Evolutionary conservation across 37 sponge, comb jelly and placozoan genomes (phyloP).

Genomic region (Aplysina aerophoba): DNA sequence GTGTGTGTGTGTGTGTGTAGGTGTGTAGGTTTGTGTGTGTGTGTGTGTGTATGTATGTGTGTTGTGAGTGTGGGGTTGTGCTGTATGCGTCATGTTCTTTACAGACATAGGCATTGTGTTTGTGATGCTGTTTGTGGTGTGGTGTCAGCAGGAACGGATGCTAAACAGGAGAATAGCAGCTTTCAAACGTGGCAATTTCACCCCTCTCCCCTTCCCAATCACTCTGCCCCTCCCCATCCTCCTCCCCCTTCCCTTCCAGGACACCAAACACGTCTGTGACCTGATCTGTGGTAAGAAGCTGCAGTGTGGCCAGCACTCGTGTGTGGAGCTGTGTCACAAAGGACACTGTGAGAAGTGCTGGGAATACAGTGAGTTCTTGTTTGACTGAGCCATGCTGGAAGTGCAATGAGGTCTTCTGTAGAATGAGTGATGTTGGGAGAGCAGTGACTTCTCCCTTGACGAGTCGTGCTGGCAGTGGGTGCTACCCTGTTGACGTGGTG

Average conservation of each 20-base stretch:
- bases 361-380: constrained; percentile 67
- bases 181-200: not conserved
- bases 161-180: not conserved
- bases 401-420: too few relatives aligned
- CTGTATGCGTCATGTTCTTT: too few relatives aligned
- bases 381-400: not conserved
- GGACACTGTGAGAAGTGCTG: constrained; percentile 85
- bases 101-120: too few relatives aligned
- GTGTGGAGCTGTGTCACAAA: constrained; percentile 73
- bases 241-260: constrained; percentile 30
- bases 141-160: too few relatives aligned
- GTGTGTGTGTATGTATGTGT: not conserved
- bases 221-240: not conserved
- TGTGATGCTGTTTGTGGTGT: too few relatives aligned
- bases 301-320: constrained; percentile 81
- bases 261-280: constrained; percentile 63
- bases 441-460: constrained; percentile 54
- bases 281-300: constrained; percentile 78
- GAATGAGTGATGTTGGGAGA: constrained; percentile 71
- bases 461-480: too few relatives aligned
- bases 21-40: not conserved
- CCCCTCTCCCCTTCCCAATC: too few relatives aligned
- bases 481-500: too few relatives aligned
- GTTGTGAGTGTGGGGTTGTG: too few relatives aligned
- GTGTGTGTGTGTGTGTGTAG: constrained; percentile 4